These are phyloP conservation scores for Vidua macroura DNA, from an alignment of 2,113 vertebrate species.

Conservation along the genomic window DNA sequence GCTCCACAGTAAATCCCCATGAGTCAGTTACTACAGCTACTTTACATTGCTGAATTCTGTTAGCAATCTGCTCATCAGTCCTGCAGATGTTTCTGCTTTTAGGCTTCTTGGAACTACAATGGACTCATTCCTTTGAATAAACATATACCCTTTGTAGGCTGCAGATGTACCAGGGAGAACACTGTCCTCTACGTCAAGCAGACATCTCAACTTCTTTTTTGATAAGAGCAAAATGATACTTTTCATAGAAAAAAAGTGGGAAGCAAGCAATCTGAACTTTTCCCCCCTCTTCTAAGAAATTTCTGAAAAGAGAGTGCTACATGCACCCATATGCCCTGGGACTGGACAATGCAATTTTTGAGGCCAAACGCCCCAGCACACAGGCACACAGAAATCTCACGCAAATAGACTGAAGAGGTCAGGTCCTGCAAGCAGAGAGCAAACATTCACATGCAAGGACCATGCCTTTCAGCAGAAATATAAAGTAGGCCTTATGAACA, in stretches of 20 bases:
- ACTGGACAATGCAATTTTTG: not conserved
- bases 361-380: not conserved
- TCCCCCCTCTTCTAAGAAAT: not conserved
- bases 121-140: constrained; percentile 40
- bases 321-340: not conserved
- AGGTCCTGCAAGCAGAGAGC: not conserved
- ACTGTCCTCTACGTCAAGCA: not conserved
- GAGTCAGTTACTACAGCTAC: constrained; percentile 60
- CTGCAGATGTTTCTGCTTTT: constrained; percentile 72
- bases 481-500: not conserved
- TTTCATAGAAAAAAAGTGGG: not conserved
- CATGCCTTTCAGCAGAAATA: not conserved
- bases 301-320: not conserved
- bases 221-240: constrained; percentile 8
- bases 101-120: constrained; percentile 61
- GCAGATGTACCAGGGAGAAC: not conserved
- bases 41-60: constrained; percentile 70
- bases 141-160: not conserved
- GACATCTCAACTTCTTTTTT: not conserved
- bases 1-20: constrained; percentile 52
- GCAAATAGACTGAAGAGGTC: not conserved
- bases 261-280: not conserved
- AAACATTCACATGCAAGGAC: not conserved
- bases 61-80: constrained; percentile 68
- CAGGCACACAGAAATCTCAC: not conserved